Evolutionary conservation across 2,797 vertebrate genomes (phyloP), one percentile per base, ranked within the genome.

Genomic region (Anguilla pacifica): DNA sequence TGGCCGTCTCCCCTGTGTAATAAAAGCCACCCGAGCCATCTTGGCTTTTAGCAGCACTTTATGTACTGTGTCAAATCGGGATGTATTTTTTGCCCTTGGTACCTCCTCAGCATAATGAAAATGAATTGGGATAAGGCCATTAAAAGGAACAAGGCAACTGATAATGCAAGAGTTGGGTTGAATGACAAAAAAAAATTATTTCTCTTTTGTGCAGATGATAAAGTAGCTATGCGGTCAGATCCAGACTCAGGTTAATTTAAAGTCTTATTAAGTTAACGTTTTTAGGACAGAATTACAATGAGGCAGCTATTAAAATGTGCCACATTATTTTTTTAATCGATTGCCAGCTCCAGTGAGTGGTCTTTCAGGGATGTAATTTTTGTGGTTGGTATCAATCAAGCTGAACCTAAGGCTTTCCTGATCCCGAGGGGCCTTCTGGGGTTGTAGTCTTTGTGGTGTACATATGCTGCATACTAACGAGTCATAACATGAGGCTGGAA

Each of bases 371-470:
- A 15, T 72, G 28, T 35, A 9, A 72, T 72, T 31, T 72, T 72
- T 31, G 35, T 72, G 35, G 70, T 72, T 28, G 11, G 9, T 72
- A 35, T 72, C 70, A 72, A 72, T 72, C n/a, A 72, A 72, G 70
- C 92, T 92, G 77, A 25, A 92, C 89, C 88, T 90, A 86, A 89
- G 88, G 91, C 9, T 82, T 92, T 90, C 10, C 70, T 72, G 70
- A 72, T 72, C 70, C n/a, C 70, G 10, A 72, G 3, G 28, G 70
- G 10, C 70, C 70, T 72, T 72, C 70, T 72, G 70, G 70, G 70
- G 3, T 72, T 72, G 70, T 72, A 72, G 70, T 35, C 70, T 72
- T 72, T 35, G 70, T 72, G 70, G 70, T 72, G 70, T 72, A 15
- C 28, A 35, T 35, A 72, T 28, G 28, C 10, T 72, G 70, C 70